Evolutionary conservation across 1,140 invertebrate genomes (phyloP).

Genomic region (Aphidius gifuensis): DNA sequence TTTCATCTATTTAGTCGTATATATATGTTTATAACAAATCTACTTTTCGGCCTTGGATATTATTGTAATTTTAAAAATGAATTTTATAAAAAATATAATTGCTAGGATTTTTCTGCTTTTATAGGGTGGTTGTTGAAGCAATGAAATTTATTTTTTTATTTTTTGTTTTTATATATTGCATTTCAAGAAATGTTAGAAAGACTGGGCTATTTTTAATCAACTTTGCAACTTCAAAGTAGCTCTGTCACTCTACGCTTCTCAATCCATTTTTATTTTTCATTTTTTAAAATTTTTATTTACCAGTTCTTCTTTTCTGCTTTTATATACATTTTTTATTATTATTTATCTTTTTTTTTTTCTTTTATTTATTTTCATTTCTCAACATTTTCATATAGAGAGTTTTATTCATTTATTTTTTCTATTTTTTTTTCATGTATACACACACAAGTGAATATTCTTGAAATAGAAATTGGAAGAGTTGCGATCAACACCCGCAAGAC

Average conservation of each 20-base stretch:
- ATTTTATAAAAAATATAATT: conserved; percentile 5
- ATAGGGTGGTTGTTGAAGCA: background rate
- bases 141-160: conserved; percentile 10
- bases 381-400: too few relatives aligned
- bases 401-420: too few relatives aligned
- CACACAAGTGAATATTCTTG: too few relatives aligned
- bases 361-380: too few relatives aligned
- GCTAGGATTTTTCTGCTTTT: background rate
- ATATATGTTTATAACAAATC: too few relatives aligned
- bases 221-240: conserved; percentile 7
- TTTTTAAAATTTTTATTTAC: background rate
- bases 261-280: background rate
- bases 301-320: background rate
- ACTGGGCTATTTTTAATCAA: conserved; percentile 10
- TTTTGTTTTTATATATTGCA: conserved; percentile 3
- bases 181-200: background rate
- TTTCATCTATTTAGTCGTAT: too few relatives aligned
- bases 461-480: too few relatives aligned
- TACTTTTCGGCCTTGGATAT: too few relatives aligned
- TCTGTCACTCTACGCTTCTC: background rate
- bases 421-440: too few relatives aligned
- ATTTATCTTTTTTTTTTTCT: background rate
- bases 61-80: background rate
- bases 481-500: too few relatives aligned
- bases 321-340: background rate